phyloP scores from a whole-genome alignment of 2,888 invertebrate genomes.

The Diaphora mendica region DNA sequence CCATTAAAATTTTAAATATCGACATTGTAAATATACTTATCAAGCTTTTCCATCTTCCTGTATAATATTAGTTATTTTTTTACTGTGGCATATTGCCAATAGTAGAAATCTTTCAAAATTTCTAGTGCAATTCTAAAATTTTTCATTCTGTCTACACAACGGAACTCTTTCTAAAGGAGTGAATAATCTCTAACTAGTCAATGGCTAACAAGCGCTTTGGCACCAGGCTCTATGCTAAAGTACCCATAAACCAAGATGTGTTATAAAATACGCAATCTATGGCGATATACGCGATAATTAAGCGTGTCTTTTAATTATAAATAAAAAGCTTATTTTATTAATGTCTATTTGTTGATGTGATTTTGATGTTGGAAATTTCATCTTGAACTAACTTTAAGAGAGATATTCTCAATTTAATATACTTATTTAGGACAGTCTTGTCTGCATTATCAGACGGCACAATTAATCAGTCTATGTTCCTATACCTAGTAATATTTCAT shows the following conservation, averaged over 20 bases:
- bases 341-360: background rate
- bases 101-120: background rate
- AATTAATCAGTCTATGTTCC: slow-evolving; percentile 47
- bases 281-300: background rate
- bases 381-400: background rate
- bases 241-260: background rate
- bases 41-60: too few relatives aligned
- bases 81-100: background rate
- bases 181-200: background rate
- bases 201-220: background rate
- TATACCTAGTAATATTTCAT: slow-evolving; percentile 35
- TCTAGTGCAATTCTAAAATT: background rate
- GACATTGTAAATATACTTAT: too few relatives aligned
- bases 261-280: too few relatives aligned
- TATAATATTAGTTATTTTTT: background rate
- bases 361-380: background rate
- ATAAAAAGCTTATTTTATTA: background rate
- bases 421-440: slow-evolving; percentile 26
- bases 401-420: slow-evolving; percentile 11
- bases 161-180: background rate
- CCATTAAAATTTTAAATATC: too few relatives aligned
- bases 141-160: background rate
- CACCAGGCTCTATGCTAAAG: too few relatives aligned
- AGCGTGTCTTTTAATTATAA: background rate
- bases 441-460: slow-evolving; percentile 47